These are phyloP conservation scores for Ariolimax columbianus DNA, from an alignment of 2,888 invertebrate genomes.

Conservation along the genomic window DNA sequence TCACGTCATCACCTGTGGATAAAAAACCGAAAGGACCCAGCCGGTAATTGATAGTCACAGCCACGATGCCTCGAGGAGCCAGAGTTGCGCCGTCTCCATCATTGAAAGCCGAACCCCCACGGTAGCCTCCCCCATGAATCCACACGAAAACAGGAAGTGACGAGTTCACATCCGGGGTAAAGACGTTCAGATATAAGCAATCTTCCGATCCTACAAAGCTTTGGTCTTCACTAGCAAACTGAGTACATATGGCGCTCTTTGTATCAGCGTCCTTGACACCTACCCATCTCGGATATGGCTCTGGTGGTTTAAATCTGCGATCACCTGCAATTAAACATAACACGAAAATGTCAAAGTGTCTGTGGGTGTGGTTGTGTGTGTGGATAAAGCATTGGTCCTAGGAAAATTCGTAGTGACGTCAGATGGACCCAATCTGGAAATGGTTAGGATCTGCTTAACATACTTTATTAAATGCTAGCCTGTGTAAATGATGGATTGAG, in stretches of 20 bases:
- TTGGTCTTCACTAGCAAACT: slow-evolving; percentile 86
- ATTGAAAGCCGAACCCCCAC: too few relatives aligned
- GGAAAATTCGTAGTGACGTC: too few relatives aligned
- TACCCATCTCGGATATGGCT: too few relatives aligned
- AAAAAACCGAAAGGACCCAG: slow-evolving; percentile 32
- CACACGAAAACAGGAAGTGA: slow-evolving; percentile 31
- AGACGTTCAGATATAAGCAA: slow-evolving; percentile 35
- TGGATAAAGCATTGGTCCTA: too few relatives aligned
- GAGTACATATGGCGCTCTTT: slow-evolving; percentile 89
- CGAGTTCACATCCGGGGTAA: neutral
- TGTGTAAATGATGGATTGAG: too few relatives aligned
- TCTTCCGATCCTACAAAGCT: slow-evolving; percentile 24
- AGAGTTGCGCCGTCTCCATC: slow-evolving; percentile 38
- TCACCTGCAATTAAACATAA: too few relatives aligned
- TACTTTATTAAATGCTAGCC: too few relatives aligned
- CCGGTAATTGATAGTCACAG: slow-evolving; percentile 29
- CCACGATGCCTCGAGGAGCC: neutral
- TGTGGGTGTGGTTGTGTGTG: too few relatives aligned
- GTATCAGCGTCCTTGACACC: slow-evolving; percentile 89
- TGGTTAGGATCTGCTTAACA: too few relatives aligned
- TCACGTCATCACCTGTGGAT: slow-evolving; percentile 36
- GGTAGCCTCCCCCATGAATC: slow-evolving; percentile 14
- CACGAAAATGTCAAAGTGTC: too few relatives aligned
- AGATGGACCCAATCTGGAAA: too few relatives aligned
- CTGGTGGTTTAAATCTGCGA: too few relatives aligned